A percentile compares a stretch with the other conserved stretches of the same genome.
Conservation (phyloP, 2,113 vertebrate species). For the Lophotis ruficrista region DNA sequence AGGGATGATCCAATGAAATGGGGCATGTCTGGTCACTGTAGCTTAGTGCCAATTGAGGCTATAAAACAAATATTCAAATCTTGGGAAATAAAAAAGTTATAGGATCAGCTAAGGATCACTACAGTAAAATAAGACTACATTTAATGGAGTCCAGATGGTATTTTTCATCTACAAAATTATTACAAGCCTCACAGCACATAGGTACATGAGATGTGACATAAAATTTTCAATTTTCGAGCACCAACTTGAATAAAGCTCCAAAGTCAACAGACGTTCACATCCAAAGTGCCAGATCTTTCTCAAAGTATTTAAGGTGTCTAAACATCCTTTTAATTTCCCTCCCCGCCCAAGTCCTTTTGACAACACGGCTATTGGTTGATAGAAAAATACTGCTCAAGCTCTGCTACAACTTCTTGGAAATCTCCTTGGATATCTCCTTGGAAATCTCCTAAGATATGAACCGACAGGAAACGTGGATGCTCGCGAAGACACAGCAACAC, state of each 20-base stretch:
- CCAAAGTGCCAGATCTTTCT: neutral
- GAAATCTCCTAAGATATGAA: neutral
- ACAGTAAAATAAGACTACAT: neutral
- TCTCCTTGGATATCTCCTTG: neutral
- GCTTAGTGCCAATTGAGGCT: neutral
- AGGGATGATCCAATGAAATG: neutral
- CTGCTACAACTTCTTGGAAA: neutral
- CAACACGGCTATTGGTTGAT: neutral
- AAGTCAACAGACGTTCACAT: neutral
- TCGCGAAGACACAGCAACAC: neutral
- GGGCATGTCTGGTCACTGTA: neutral
- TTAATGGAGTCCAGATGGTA: neutral
- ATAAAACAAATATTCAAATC: neutral
- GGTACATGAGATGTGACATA: neutral
- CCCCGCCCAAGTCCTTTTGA: neutral
- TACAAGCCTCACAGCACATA: neutral
- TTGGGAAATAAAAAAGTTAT: neutral
- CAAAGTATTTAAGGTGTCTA: neutral
- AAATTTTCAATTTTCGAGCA: neutral
- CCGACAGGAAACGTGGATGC: rapidly evolving
- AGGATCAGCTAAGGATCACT: slow-evolving; percentile 3
- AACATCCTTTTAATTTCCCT: neutral
- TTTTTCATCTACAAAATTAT: neutral
- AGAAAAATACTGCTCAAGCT: neutral
- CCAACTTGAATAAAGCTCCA: neutral